These are phyloP conservation scores for Mimumesa dahlbomi DNA, from an alignment of 2,888 invertebrate species.

Conservation along the genomic window DNA sequence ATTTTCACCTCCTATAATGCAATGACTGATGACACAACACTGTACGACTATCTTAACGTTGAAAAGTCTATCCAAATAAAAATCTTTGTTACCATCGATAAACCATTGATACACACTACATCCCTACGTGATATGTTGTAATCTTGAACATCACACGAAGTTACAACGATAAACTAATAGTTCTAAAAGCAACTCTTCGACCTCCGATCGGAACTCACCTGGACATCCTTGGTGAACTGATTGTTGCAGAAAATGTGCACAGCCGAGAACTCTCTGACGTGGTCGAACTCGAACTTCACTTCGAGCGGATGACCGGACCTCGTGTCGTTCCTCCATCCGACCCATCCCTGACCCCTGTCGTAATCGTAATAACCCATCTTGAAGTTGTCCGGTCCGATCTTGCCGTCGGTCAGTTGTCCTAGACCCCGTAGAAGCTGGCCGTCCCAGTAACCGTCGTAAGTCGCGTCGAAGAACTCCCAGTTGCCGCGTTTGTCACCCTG, in stretches of 20 bases:
- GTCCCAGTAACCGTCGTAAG: constrained; percentile 93
- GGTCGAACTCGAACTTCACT: constrained; percentile 91
- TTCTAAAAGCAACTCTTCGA: too few species aligned
- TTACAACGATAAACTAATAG: too few species aligned
- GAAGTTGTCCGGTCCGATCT: constrained; percentile 88
- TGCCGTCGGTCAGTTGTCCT: constrained; percentile 92
- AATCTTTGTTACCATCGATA: too few species aligned
- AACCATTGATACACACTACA: too few species aligned
- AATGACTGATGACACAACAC: too few species aligned
- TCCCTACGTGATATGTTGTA: too few species aligned
- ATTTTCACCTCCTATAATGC: too few species aligned
- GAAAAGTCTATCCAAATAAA: too few species aligned
- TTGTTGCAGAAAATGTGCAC: constrained; percentile 93
- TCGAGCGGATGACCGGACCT: constrained; percentile 84
- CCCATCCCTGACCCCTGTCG: constrained; percentile 89
- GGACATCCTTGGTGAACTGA: constrained; percentile 91
- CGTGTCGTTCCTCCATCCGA: constrained; percentile 94
- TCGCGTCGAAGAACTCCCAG: constrained; percentile 91
- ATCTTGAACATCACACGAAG: too few species aligned
- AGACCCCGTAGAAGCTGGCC: constrained; percentile 89
- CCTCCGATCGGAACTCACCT: constrained; percentile 85
- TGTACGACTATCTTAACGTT: too few species aligned
- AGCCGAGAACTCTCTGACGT: constrained; percentile 91
- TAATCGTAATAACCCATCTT: constrained; percentile 84
- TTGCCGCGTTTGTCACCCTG: constrained; percentile 91